A percentile compares a stretch with the other conserved stretches of the same genome.
phyloP scores from a whole-genome alignment of 2,113 vertebrate genomes.

The Mirounga angustirostris region DNA sequence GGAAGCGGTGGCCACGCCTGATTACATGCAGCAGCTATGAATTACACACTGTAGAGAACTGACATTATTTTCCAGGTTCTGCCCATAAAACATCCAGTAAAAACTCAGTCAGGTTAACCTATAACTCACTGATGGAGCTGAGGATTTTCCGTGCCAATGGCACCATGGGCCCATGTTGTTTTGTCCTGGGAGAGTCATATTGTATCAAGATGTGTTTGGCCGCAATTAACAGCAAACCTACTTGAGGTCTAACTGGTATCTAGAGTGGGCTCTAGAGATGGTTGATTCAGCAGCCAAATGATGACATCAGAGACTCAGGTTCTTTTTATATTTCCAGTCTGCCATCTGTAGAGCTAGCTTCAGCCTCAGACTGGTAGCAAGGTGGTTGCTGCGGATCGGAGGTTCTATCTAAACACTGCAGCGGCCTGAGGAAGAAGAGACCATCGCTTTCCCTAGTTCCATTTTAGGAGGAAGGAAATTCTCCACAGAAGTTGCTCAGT shows the following conservation, averaged over 20 bases:
- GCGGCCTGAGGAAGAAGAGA: not conserved
- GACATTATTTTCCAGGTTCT: not conserved
- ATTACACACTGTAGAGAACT: not conserved
- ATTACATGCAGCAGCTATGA: accelerated
- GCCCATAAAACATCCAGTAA: not conserved
- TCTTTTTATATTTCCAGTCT: not conserved
- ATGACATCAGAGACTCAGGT: not conserved
- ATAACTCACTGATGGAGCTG: not conserved
- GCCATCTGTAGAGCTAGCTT: not conserved
- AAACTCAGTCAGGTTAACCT: not conserved
- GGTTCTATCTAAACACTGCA: not conserved
- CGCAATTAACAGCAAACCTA: not conserved
- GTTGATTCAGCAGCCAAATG: not conserved
- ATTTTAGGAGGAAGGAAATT: not conserved
- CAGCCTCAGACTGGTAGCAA: not conserved
- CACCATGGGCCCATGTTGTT: not conserved
- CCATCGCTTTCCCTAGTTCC: not conserved
- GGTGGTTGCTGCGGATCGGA: not conserved
- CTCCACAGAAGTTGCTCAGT: not conserved
- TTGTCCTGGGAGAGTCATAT: not conserved
- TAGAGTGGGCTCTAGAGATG: not conserved
- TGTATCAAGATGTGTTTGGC: not conserved
- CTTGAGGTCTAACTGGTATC: not conserved
- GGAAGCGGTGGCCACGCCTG: not conserved
- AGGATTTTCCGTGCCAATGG: not conserved